Conservation (phyloP, 2,113 vertebrate species). For the Nerophis lumbriciformis region DNA sequence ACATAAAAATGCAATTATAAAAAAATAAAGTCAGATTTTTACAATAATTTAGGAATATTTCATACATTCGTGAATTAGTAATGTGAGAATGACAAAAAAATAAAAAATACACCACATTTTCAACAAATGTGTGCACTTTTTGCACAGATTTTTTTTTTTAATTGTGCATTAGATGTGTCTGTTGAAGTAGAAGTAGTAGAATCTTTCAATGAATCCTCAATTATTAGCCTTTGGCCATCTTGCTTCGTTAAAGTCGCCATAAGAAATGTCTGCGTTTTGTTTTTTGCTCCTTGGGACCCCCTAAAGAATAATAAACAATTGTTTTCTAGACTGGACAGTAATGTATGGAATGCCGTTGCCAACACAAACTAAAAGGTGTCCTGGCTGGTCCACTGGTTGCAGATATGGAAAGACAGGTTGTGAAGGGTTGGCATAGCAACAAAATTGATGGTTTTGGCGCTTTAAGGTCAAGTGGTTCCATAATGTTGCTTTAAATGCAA, state of each 20-base stretch:
- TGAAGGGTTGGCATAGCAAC: neutral
- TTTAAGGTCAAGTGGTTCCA: neutral
- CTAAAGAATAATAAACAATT: too few relatives aligned
- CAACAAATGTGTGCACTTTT: too few relatives aligned
- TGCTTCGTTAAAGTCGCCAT: neutral
- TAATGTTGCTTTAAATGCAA: slow-evolving; percentile 83
- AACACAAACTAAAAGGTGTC: too few relatives aligned
- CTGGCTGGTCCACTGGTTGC: too few relatives aligned
- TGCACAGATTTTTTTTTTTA: slow-evolving; percentile 47
- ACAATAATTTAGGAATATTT: too few relatives aligned
- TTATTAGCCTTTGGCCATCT: slow-evolving; percentile 76
- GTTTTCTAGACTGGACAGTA: too few relatives aligned
- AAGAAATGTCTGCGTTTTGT: neutral
- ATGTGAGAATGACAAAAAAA: too few relatives aligned
- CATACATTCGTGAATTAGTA: too few relatives aligned
- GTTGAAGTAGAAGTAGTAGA: slow-evolving; percentile 44
- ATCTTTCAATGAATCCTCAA: slow-evolving; percentile 67
- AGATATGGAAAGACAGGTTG: neutral
- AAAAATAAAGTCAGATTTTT: too few relatives aligned
- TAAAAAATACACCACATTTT: too few relatives aligned
- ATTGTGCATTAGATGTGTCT: slow-evolving; percentile 99
- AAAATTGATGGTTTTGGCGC: neutral
- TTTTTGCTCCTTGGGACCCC: neutral
- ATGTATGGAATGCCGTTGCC: too few relatives aligned
- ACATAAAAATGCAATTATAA: too few relatives aligned